Evolutionary conservation across 2,888 invertebrate genomes (phyloP).

Genomic region (Eutolmus rufibarbis): DNA sequence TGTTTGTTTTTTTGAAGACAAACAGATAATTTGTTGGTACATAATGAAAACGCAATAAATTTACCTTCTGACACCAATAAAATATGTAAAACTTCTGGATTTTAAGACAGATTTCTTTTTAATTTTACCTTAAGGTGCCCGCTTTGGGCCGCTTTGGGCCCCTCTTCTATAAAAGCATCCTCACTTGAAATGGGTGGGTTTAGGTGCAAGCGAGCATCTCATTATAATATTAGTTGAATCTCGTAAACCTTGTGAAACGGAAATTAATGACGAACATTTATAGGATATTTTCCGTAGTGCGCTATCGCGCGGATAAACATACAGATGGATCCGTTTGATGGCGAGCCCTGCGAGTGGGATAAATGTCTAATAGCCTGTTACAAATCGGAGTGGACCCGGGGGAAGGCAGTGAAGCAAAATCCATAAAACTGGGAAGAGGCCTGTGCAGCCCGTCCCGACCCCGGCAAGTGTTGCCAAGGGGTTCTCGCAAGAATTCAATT

Average conservation of each 20-base stretch:
- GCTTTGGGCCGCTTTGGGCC: too few species aligned
- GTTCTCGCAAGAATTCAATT: not conserved
- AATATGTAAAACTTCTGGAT: too few species aligned
- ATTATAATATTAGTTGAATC: not conserved
- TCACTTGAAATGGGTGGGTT: too few species aligned
- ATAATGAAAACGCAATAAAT: too few species aligned
- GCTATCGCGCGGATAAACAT: not conserved
- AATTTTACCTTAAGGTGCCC: too few species aligned
- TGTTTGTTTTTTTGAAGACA: too few species aligned
- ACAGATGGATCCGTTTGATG: not conserved
- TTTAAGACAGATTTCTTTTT: too few species aligned
- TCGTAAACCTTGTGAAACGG: not conserved
- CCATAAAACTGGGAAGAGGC: not conserved
- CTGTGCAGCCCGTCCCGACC: not conserved
- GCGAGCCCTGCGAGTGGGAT: not conserved
- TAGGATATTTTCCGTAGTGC: not conserved
- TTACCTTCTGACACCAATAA: too few species aligned
- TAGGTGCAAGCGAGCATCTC: not conserved
- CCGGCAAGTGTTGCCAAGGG: not conserved
- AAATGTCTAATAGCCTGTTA: not conserved
- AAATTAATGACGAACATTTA: not conserved
- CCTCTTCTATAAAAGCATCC: too few species aligned
- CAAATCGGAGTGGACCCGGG: not conserved
- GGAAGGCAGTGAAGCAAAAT: not conserved
- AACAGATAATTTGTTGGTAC: too few species aligned